phyloP scores from a whole-genome alignment of 2,888 invertebrate genomes.

The Tenthredo mesomela region DNA sequence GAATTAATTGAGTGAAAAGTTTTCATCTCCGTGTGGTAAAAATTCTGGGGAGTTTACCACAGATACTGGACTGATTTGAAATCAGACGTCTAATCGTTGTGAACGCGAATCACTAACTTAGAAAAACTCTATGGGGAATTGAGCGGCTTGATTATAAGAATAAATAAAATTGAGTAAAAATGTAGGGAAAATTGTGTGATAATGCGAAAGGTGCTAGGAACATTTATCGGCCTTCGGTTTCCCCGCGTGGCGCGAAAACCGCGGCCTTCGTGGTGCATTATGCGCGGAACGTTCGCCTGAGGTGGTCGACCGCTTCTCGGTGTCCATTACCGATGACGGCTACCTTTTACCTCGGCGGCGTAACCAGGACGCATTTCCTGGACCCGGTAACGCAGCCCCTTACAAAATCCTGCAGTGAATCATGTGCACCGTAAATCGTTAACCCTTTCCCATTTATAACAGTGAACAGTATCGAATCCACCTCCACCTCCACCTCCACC shows the following conservation, averaged over 20 bases:
- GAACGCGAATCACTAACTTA: background rate
- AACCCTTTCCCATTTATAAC: background rate
- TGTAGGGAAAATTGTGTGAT: background rate
- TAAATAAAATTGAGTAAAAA: background rate
- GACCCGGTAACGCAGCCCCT: background rate
- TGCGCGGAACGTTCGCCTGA: slow-evolving; percentile 30
- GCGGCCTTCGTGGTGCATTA: slow-evolving; percentile 37
- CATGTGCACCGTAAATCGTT: background rate
- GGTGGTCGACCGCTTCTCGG: slow-evolving; percentile 43
- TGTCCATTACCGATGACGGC: slow-evolving; percentile 42
- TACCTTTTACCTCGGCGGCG: slow-evolving; percentile 28
- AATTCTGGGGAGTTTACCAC: slow-evolving; percentile 11
- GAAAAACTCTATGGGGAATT: background rate
- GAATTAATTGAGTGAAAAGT: background rate
- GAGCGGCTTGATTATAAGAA: background rate
- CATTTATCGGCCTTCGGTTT: slow-evolving; percentile 33
- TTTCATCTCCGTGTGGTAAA: background rate
- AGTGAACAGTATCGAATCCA: background rate
- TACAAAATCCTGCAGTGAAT: background rate
- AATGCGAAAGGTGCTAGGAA: slow-evolving; percentile 27
- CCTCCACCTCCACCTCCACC: background rate
- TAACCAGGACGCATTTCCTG: slow-evolving; percentile 40
- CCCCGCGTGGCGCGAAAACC: slow-evolving; percentile 25
- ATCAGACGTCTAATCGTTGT: background rate
- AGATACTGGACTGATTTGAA: background rate